Evolutionary conservation across 2,797 vertebrate species (phyloP), one percentile per base, ranked within the genome.

Genomic region (Ctenosaura bakeri): DNA sequence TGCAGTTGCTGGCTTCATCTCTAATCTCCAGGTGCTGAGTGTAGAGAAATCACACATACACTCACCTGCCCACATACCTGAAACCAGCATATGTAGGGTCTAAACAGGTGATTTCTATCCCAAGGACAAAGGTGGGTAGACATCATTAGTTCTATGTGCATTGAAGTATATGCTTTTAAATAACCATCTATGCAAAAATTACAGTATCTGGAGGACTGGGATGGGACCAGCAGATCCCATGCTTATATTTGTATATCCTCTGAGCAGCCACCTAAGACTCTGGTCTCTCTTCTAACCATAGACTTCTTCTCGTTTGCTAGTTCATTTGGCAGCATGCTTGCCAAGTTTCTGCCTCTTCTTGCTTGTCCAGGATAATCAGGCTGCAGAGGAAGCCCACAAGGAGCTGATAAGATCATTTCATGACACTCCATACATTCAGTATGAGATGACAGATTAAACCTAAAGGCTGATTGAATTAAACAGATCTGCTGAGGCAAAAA

Each of bases 341-440:
- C 35, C 83, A 85, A 80, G 74, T 74, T 29, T 71, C 20, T 56
- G 88, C 32, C 46, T 52, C 50, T 42, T 86, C 76, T 90, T 46
- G 62, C 74, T 90, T 86, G 69, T 81, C 78, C 56, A 32, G n/a
- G 13, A 38, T 24, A 66, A 86, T 42, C 20, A 71, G 76, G 26
- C 38, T n/a, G n/a, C 88, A 54, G 62, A 46, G 10, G 83, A 73
- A 59, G 56, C 2, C 66, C 54, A 76, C 35, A 59, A 59, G 16
- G n/a, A n/a, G 50, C 35, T 42, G 22, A 46, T 64, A 38, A 46
- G 29, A 29, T 13, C 29, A 32, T 52, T 62, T 56, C 76, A n/a
- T 74, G 81, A 59, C 88, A 50, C n/a, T 38, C 52, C 54, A 69
- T 54, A 18, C 46, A 16, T 42, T 38, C n/a, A 71, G 74, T 50